Percentiles rank a stretch among this genome's conserved stretches.
Evolutionary conservation across 1,140 invertebrate species (phyloP).

Genomic region (Rhopalosiphum padi): DNA sequence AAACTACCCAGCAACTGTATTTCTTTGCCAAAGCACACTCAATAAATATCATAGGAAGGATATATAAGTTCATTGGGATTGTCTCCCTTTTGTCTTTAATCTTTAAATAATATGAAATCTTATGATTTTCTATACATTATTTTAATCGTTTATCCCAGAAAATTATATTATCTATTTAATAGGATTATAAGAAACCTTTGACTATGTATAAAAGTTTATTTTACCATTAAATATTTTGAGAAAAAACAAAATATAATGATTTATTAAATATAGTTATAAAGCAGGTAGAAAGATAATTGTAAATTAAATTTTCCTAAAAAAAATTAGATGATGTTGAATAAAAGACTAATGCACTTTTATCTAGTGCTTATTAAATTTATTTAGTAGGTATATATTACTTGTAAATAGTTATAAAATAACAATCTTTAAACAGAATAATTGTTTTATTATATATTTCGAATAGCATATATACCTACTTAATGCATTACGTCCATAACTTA

Average conservation of each 20-base stretch:
- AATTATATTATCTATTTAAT: neutral
- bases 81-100: neutral
- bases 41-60: neutral
- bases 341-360: neutral
- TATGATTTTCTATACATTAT: neutral
- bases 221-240: neutral
- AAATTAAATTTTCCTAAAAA: neutral
- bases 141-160: neutral
- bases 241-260: neutral
- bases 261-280: neutral
- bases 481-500: neutral
- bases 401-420: neutral
- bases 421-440: neutral
- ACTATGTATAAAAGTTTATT: neutral
- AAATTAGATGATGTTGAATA: neutral
- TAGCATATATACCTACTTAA: neutral
- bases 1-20: neutral
- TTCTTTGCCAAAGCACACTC: neutral
- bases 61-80: neutral
- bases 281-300: neutral
- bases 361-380: neutral
- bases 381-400: neutral
- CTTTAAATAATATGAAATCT: conserved; percentile 2
- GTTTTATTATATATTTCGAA: neutral
- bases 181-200: neutral